Percentiles rank a stretch among this genome's conserved stretches.
phyloP scores from a whole-genome alignment of 2,888 invertebrate genomes.

The Melanostoma mellinum region DNA sequence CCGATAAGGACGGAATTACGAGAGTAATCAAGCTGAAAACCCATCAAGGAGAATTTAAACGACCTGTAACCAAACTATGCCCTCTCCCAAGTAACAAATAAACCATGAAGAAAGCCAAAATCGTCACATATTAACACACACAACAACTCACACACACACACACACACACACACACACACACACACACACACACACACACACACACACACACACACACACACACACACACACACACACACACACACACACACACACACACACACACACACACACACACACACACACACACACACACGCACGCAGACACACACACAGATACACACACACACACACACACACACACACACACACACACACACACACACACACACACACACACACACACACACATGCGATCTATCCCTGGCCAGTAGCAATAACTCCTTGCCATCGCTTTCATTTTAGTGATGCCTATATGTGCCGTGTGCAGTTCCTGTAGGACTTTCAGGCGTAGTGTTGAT shows the following conservation, averaged over 20 bases:
- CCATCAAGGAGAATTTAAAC: too few relatives aligned
- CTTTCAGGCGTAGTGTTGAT: neutral
- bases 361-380: slow-evolving; percentile 3
- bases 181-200: too few relatives aligned
- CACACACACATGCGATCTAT: neutral
- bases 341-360: slow-evolving; percentile 7
- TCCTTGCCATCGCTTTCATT: slow-evolving; percentile 28
- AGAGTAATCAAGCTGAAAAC: too few relatives aligned
- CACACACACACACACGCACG: neutral
- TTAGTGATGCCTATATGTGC: neutral
- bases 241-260: slow-evolving; percentile 1
- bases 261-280: slow-evolving; percentile 6
- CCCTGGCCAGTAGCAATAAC: slow-evolving; percentile 8
- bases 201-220: too few relatives aligned
- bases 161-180: too few relatives aligned
- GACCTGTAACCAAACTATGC: too few relatives aligned
- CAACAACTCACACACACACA: too few relatives aligned
- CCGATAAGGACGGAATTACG: too few relatives aligned
- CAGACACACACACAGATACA: neutral
- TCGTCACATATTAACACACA: too few relatives aligned
- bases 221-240: too few relatives aligned
- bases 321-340: slow-evolving; percentile 1
- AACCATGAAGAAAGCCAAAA: too few relatives aligned
- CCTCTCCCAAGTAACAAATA: too few relatives aligned
- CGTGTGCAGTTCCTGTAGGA: slow-evolving; percentile 7